Evolutionary conservation across 2,113 vertebrate genomes (phyloP), one percentile per base, ranked within the genome.

Genomic region (Propithecus coquereli): DNA sequence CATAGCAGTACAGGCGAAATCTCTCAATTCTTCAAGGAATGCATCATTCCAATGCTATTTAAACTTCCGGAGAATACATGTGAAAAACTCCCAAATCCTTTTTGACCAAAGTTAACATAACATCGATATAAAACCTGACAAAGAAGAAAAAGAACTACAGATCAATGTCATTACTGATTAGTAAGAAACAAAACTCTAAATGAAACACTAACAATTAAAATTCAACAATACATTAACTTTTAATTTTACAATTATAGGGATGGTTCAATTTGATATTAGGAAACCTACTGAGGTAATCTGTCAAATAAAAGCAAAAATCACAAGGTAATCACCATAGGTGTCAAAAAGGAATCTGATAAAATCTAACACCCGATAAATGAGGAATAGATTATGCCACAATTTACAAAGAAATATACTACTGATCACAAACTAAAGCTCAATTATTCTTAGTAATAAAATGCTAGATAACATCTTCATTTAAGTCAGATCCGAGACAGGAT

Each of bases 131-230:
- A 89, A 90, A 83, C 20, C 50, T 52, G n/a, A 47, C 66, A 92
- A 59, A 91, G 82, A 37, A 82, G 52, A 52, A 70, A 68, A 50
- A 79, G 6, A 68, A 83, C 52, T 43, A 83, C 1, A 25, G 40
- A 59, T 85, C 27, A 81, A 81, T 76, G 37, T 81, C 45, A 96
- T 30, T 65, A 66, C 2, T 63, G 37, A 86, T 83, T 16, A 87
- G 40, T 47, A 50, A 95, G 82, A 94, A 94, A 86, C 32, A 95
- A 95, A 92, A 54, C 71, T 86, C 74, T 84, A 82, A 95, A 73
- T 57, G 37, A 79, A 94, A 95, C 3, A 82, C 22, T 70, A 73
- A n/a, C 34, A 79, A 94, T 87, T 54, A 92, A 94, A 95, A 95
- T 70, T 52, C 61, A 96, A 57, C n/a, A 79, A 43, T 68, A 66